These are phyloP conservation scores for Stylophora pistillata DNA, from an alignment of 64 coral and sea anemone species.

Conservation along the genomic window DNA sequence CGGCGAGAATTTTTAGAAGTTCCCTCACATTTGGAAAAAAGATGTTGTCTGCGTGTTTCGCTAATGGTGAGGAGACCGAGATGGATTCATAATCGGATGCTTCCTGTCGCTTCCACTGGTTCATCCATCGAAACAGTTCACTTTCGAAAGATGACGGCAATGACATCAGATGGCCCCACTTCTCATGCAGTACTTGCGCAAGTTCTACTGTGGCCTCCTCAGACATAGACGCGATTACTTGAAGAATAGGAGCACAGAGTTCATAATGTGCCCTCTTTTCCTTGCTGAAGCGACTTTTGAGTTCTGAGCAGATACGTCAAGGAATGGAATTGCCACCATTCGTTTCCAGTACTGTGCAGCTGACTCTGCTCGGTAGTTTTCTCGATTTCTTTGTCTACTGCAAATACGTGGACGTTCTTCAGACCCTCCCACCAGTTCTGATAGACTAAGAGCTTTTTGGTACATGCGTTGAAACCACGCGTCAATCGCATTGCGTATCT, in stretches of 20 bases:
- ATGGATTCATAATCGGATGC: constrained; percentile 37
- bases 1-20: constrained; percentile 90
- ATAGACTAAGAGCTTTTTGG: constrained; percentile 65
- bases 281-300: constrained; percentile 85
- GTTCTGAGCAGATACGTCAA: constrained; percentile 84
- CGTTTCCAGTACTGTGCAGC: constrained; percentile 69
- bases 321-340: constrained; percentile 67
- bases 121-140: constrained; percentile 78
- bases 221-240: constrained; percentile 69
- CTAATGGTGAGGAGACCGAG: constrained; percentile 73
- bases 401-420: constrained; percentile 43
- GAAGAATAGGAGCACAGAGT: constrained; percentile 79
- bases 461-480: constrained; percentile 60
- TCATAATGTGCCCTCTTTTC: constrained; percentile 91
- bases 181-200: constrained; percentile 71
- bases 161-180: constrained; percentile 71
- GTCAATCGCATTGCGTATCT: constrained; percentile 74
- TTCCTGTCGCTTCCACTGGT: constrained; percentile 57
- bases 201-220: constrained; percentile 65
- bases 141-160: constrained; percentile 65
- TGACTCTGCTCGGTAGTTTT: constrained; percentile 80
- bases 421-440: constrained; percentile 69
- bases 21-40: constrained; percentile 83
- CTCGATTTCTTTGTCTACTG: constrained; percentile 72
- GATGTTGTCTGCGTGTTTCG: constrained; percentile 79